Conservation (phyloP, 2,113 vertebrate genomes). For the Onychostruthus taczanowskii region DNA sequence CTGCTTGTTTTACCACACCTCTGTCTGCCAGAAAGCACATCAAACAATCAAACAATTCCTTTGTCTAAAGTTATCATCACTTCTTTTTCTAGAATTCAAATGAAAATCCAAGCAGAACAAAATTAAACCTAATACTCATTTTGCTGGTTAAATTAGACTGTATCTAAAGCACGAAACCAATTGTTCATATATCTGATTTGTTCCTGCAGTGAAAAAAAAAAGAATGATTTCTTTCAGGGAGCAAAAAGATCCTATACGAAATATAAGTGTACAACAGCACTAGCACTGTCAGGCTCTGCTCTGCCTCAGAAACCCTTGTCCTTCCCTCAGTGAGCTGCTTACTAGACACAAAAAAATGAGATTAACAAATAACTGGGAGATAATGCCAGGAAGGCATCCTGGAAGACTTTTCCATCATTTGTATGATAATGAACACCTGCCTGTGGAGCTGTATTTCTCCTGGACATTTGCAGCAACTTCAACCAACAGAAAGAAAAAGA, state of each 20-base stretch:
- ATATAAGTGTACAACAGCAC: neutral
- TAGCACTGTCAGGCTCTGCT: neutral
- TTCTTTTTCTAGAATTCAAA: neutral
- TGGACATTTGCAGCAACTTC: neutral
- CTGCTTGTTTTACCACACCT: neutral
- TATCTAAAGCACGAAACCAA: neutral
- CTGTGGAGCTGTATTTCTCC: neutral
- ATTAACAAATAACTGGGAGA: neutral
- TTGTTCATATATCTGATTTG: neutral
- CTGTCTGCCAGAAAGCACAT: neutral
- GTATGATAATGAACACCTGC: constrained; percentile 28
- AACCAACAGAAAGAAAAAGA: neutral
- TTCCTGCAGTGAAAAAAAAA: neutral
- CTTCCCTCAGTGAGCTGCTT: neutral
- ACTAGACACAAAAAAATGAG: neutral
- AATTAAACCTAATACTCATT: neutral
- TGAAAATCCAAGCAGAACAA: neutral
- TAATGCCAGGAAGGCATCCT: neutral
- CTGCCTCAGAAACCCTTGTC: neutral
- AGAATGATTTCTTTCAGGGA: neutral
- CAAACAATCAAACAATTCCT: neutral
- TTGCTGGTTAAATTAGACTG: neutral
- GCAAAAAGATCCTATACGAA: neutral
- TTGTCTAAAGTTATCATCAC: neutral
- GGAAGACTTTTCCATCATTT: neutral